Conservation (phyloP, 2,113 vertebrate genomes). For the Megalops atlanticus region DNA sequence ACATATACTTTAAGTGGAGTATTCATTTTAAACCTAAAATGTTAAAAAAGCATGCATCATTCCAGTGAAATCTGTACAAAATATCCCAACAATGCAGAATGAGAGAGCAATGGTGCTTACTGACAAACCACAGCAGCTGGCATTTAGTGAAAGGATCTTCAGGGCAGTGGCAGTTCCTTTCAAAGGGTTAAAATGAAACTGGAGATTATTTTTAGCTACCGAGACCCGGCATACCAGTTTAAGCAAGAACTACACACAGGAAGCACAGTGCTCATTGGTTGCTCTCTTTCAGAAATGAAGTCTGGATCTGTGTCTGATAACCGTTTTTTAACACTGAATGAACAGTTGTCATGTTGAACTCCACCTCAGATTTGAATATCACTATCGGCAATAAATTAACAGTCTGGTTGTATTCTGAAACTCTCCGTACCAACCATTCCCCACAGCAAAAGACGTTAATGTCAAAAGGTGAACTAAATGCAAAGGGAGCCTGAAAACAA, state of each 20-base stretch:
- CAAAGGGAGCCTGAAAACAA: too few species aligned
- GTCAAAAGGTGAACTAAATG: background rate
- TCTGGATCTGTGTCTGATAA: slow-evolving; percentile 17
- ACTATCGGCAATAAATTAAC: background rate
- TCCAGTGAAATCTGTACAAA: background rate
- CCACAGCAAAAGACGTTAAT: too few species aligned
- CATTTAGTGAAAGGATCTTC: slow-evolving; percentile 40
- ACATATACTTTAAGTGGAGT: background rate
- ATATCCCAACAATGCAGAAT: background rate
- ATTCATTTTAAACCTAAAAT: background rate
- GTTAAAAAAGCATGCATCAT: background rate
- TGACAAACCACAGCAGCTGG: slow-evolving; percentile 43
- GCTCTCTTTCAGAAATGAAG: slow-evolving; percentile 47
- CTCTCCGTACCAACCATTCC: too few species aligned
- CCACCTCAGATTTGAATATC: background rate
- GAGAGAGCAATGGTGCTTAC: slow-evolving; percentile 11
- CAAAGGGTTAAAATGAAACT: slow-evolving; percentile 64
- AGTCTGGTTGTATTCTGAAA: too few species aligned
- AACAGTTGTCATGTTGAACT: background rate
- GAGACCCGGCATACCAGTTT: slow-evolving; percentile 50
- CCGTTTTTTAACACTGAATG: slow-evolving; percentile 19
- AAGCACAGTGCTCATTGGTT: slow-evolving; percentile 42
- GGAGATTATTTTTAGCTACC: slow-evolving; percentile 63
- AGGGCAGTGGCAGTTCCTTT: slow-evolving; percentile 49
- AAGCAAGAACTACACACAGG: slow-evolving; percentile 45